These are phyloP conservation scores for Turnix velox DNA, from an alignment of 2,113 vertebrate genomes.

Conservation along the genomic window DNA sequence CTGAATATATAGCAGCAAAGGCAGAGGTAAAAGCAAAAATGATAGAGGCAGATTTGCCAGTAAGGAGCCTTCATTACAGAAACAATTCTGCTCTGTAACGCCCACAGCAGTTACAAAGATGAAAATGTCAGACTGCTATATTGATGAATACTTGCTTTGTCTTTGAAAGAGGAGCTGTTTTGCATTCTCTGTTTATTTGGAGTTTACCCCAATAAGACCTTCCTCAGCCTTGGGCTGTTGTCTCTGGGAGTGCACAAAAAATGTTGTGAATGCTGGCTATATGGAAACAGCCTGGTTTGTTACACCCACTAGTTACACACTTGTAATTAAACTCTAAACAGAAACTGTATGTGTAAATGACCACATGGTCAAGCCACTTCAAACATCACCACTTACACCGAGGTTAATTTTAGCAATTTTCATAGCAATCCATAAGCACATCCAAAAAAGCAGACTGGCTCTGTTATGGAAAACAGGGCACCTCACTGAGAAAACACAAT, in stretches of 20 bases:
- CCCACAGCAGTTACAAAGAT: not conserved
- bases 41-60: not conserved
- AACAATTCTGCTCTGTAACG: not conserved
- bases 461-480: not conserved
- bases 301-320: not conserved
- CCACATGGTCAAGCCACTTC: not conserved
- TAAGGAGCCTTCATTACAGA: not conserved
- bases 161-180: not conserved
- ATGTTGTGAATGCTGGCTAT: not conserved
- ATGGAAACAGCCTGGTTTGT: not conserved
- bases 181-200: not conserved
- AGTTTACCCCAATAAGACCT: not conserved
- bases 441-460: not conserved
- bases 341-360: not conserved
- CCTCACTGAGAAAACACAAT: not conserved
- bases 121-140: not conserved
- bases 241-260: not conserved
- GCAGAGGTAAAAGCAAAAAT: not conserved
- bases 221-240: not conserved
- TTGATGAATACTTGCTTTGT: not conserved
- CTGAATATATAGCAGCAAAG: not conserved
- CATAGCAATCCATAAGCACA: not conserved
- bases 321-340: not conserved
- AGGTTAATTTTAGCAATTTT: not conserved
- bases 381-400: not conserved